These are phyloP conservation scores for Aphrophora alni DNA, from an alignment of 2,888 invertebrate species.

Conservation along the genomic window DNA sequence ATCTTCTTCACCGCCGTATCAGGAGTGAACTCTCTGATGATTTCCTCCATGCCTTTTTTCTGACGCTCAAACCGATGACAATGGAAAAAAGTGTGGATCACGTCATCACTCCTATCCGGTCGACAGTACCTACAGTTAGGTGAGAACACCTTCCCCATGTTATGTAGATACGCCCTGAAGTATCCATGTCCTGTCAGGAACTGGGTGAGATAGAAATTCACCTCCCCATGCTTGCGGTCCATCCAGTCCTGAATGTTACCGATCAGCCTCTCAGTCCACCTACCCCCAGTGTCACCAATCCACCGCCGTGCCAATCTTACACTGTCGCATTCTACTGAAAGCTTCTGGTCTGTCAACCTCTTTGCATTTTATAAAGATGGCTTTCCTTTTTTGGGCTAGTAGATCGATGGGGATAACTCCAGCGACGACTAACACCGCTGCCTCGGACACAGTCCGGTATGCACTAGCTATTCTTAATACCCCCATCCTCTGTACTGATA, in stretches of 20 bases:
- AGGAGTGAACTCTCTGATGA: too few species aligned
- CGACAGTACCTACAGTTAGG: too few species aligned
- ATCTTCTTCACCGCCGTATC: too few species aligned
- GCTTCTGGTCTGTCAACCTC: constrained; percentile 12
- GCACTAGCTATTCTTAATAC: constrained; percentile 37
- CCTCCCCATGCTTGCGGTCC: constrained; percentile 44
- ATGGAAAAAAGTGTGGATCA: too few species aligned
- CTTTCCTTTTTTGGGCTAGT: constrained; percentile 40
- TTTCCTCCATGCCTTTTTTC: too few species aligned
- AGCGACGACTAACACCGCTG: constrained; percentile 44
- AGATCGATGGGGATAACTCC: constrained; percentile 50
- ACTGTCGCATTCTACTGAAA: constrained; percentile 16
- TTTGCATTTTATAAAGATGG: constrained; percentile 7
- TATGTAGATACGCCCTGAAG: constrained; percentile 44
- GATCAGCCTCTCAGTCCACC: constrained; percentile 45
- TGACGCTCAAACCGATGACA: too few species aligned
- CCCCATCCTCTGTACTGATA: neutral
- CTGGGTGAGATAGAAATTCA: constrained; percentile 47
- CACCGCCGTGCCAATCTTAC: constrained; percentile 44
- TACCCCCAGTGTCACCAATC: constrained; percentile 39
- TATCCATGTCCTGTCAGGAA: constrained; percentile 47
- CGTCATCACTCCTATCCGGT: too few species aligned
- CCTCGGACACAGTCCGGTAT: constrained; percentile 48
- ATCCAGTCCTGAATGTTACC: constrained; percentile 42
- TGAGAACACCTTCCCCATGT: too few species aligned